These are phyloP conservation scores for Glossophaga mutica DNA, from an alignment of 2,797 vertebrate species.

Conservation along the genomic window DNA sequence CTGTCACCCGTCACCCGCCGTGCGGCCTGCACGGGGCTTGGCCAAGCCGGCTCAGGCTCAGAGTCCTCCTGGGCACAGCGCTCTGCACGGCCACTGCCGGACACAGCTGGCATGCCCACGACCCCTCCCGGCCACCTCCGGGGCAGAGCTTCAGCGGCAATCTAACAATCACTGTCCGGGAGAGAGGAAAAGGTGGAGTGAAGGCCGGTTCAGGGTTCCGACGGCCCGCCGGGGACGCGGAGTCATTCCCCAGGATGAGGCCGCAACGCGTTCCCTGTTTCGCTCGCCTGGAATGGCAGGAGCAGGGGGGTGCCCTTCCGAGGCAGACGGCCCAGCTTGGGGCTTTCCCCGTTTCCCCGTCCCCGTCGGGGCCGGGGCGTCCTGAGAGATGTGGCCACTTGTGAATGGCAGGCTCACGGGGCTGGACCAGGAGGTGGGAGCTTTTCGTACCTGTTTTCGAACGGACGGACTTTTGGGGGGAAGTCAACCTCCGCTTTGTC, in stretches of 20 bases:
- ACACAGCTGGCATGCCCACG: accelerated
- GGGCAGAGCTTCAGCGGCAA: accelerated
- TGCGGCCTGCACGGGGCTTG: too few relatives aligned
- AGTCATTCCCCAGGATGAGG: neutral
- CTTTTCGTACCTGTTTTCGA: neutral
- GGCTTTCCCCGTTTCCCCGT: neutral
- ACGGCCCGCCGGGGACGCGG: neutral
- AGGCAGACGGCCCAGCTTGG: neutral
- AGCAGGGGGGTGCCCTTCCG: neutral
- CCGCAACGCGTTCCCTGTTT: neutral
- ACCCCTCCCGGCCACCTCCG: too few relatives aligned
- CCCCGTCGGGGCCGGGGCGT: accelerated
- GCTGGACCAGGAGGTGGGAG: accelerated
- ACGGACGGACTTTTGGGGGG: neutral
- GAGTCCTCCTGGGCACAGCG: neutral
- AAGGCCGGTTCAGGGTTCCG: accelerated
- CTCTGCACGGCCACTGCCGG: accelerated
- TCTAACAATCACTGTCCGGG: neutral
- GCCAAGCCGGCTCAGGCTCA: neutral
- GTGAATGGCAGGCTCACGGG: neutral
- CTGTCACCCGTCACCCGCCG: too few relatives aligned
- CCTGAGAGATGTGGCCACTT: accelerated
- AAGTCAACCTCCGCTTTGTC: neutral
- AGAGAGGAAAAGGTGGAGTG: neutral
- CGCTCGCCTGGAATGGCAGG: neutral